These are phyloP conservation scores for Microdon myrmicae DNA, from an alignment of 2,888 invertebrate species.

Conservation along the genomic window DNA sequence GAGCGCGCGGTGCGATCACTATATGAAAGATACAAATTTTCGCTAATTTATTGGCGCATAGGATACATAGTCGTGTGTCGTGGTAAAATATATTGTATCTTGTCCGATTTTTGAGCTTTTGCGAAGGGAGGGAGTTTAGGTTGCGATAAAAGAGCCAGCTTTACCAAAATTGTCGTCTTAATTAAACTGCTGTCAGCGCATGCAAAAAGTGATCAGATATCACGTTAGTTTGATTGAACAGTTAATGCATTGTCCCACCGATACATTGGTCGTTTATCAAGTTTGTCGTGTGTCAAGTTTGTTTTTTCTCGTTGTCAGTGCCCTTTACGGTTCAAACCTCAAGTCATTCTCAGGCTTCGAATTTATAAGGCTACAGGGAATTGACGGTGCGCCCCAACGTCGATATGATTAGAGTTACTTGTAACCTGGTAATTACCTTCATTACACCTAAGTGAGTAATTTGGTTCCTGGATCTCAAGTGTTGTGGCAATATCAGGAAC, in stretches of 20 bases:
- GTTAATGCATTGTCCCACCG: too few relatives aligned
- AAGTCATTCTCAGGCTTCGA: too few relatives aligned
- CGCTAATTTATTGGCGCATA: constrained; percentile 50
- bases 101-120: background rate
- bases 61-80: constrained; percentile 26
- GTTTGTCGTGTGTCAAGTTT: too few relatives aligned
- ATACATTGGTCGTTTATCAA: too few relatives aligned
- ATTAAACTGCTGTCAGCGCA: constrained; percentile 22
- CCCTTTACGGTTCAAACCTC: too few relatives aligned
- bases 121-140: constrained; percentile 13
- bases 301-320: too few relatives aligned
- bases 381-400: too few relatives aligned
- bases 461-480: constrained; percentile 50
- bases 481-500: constrained; percentile 26
- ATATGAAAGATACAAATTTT: constrained; percentile 45
- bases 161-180: constrained; percentile 36
- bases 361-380: too few relatives aligned
- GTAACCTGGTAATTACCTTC: constrained; percentile 46
- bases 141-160: constrained; percentile 21
- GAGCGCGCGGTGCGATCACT: background rate
- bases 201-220: constrained; percentile 4
- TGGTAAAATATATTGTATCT: constrained; percentile 4
- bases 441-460: constrained; percentile 49
- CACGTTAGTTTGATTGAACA: too few relatives aligned
- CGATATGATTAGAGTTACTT: constrained; percentile 41